Percentiles rank a stretch among this genome's conserved stretches.
These are phyloP conservation scores for Ormyrus labotus DNA, from an alignment of 2,888 invertebrate species.

Conservation along the genomic window DNA sequence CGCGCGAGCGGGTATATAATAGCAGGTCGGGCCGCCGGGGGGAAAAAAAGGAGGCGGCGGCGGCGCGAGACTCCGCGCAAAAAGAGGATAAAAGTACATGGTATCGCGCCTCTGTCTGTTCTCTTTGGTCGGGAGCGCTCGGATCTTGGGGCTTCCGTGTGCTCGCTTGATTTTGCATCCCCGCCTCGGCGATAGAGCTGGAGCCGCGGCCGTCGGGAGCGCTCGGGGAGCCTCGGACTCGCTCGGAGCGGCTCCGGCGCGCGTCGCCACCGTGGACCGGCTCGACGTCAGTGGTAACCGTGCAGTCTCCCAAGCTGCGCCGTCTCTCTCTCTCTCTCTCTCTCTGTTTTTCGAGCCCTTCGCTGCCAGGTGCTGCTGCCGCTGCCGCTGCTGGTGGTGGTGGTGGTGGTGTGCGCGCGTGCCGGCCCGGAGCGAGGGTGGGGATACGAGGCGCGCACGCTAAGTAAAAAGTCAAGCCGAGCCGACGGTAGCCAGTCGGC, in stretches of 20 bases:
- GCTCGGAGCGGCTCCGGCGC: conserved; percentile 63
- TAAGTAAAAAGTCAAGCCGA: not conserved
- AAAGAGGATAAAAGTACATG: not conserved
- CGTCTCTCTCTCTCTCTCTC: conserved; percentile 12
- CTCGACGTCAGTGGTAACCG: conserved; percentile 49
- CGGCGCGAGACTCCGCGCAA: not conserved
- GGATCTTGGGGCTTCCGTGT: not conserved
- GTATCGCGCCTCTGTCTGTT: not conserved
- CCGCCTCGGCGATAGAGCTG: conserved; percentile 35
- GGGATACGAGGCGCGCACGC: not conserved
- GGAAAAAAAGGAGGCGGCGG: not conserved
- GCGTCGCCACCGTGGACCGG: conserved; percentile 59
- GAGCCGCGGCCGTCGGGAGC: conserved; percentile 55
- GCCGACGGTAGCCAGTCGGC: conserved; percentile 11
- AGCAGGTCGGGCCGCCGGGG: not conserved
- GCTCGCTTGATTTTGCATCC: conserved; percentile 29
- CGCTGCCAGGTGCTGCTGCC: not conserved
- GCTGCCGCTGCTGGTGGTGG: not conserved
- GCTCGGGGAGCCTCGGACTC: conserved; percentile 63
- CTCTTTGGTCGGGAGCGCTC: not conserved
- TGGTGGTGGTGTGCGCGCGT: not conserved
- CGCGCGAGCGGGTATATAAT: too few relatives aligned
- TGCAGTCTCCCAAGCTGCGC: conserved; percentile 29
- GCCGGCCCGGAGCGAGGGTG: not conserved
- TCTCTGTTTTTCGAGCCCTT: not conserved